Percentiles rank a stretch among this genome's conserved stretches.
Conservation (phyloP, 2,888 invertebrate species). For the Calephelis perditalis region DNA sequence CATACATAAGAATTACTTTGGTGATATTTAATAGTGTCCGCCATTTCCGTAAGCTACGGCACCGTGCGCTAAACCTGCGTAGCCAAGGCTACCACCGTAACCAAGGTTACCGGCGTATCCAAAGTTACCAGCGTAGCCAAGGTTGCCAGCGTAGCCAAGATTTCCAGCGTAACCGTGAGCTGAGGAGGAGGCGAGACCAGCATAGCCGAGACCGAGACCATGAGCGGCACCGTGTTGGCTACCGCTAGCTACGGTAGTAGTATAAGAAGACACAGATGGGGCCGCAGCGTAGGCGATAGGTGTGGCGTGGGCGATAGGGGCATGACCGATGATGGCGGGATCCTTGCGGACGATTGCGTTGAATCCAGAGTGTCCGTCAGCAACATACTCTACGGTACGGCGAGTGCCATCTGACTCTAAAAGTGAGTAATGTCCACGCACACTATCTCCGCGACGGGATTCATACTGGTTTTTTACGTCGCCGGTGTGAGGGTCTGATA, state of each 20-base stretch:
- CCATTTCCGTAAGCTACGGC: neutral
- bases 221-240: constrained; percentile 22
- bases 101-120: neutral
- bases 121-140: neutral
- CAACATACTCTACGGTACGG: constrained; percentile 74
- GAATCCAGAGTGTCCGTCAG: constrained; percentile 68
- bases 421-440: constrained; percentile 70
- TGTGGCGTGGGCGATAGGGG: constrained; percentile 18
- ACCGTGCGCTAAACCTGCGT: neutral
- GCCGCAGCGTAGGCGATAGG: constrained; percentile 33
- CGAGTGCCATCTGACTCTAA: constrained; percentile 71
- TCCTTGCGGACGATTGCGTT: constrained; percentile 74
- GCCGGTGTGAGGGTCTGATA: constrained; percentile 70
- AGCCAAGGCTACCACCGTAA: neutral
- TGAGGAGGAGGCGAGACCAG: neutral
- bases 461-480: constrained; percentile 72
- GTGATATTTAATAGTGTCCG: neutral
- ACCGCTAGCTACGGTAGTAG: constrained; percentile 34
- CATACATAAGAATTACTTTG: neutral
- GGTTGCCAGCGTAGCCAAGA: neutral
- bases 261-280: constrained; percentile 19
- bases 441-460: constrained; percentile 64
- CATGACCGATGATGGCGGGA: constrained; percentile 44
- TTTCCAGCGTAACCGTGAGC: neutral
- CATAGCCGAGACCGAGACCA: neutral